A percentile compares a stretch with the other conserved stretches of the same genome.
phyloP scores from a whole-genome alignment of 2,113 vertebrate species.

The Formicarius rufipectus region DNA sequence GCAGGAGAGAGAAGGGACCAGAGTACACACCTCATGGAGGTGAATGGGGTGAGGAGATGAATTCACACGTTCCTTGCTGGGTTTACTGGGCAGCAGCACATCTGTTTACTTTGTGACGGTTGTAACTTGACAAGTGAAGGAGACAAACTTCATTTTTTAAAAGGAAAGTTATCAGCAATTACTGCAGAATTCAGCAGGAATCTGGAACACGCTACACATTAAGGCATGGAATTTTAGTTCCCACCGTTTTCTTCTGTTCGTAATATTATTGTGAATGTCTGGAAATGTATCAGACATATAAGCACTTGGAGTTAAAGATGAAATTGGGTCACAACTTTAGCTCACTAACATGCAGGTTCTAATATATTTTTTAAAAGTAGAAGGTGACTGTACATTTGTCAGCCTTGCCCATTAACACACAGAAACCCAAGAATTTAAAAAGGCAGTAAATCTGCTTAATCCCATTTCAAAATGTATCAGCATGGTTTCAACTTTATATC shows the following conservation, averaged over 20 bases:
- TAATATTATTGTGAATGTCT: not conserved
- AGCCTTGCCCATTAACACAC: not conserved
- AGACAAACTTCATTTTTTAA: constrained; percentile 32
- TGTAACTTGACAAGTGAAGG: constrained; percentile 46
- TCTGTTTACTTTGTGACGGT: constrained; percentile 38
- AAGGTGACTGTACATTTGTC: not conserved
- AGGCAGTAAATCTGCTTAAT: not conserved
- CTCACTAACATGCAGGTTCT: not conserved
- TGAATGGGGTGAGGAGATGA: constrained; percentile 30
- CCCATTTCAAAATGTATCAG: not conserved
- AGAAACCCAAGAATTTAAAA: not conserved
- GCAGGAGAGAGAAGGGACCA: not conserved
- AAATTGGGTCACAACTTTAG: not conserved
- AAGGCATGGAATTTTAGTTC: not conserved
- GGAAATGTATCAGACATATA: not conserved
- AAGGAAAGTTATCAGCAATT: constrained; percentile 29
- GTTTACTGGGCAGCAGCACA: constrained; percentile 50
- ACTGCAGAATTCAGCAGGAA: constrained; percentile 38
- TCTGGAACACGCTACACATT: not conserved
- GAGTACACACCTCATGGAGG: constrained; percentile 26
- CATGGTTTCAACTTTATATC: not conserved
- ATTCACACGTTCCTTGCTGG: constrained; percentile 40
- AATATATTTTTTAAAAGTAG: not conserved
- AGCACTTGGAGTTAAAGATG: not conserved
- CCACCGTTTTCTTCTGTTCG: not conserved